Evolutionary conservation across 2,797 vertebrate species (phyloP), one percentile per base, ranked within the genome.

Genomic region (Schizopygopsis malacanthus): DNA sequence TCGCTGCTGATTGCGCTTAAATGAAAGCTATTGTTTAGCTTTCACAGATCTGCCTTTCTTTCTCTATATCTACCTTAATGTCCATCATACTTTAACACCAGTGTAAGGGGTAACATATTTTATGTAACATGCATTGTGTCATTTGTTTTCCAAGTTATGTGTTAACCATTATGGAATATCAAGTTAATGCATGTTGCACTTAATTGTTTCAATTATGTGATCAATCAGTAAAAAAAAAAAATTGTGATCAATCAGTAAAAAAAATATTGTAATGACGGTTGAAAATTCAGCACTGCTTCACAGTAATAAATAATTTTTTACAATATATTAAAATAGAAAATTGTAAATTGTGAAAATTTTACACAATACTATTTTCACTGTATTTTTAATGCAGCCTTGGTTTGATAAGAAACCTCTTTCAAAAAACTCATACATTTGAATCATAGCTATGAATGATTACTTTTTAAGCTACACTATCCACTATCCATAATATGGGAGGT

Each of bases 1-100:
- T 81, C 54, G 28, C 69, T 50, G 78, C 33, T 73, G 84, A 85
- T 85, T 85, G 69, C 15, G 22, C 20, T 73, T 85, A 81, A 85
- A 81, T 50, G 56, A 81, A n/a, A 85, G 28, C 54, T 41, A 81
- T 80, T 75, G 78, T 81, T 85, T 85, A 56, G 63, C 41, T 79
- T 41, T 56, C 67, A 61, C 39, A 63, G 1, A 79, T 80, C 54
- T 54, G 13, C 6, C 10, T n/a, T 39, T 22, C 54, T 83, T 39
- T 69, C 28, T 56, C n/a, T 54, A 12, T 3, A 43, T 82, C 80
- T 56, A 70, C 61, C 65, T 59, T 43, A 59, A 79, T 43, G 54
- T 41, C 5, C 20, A 73, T 65, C 13, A 65, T 45, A 65, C 39
- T 20, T 39, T 41, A 39, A 33, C 12, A 2, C 45, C 22, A 13